Percentiles rank a stretch among this genome's conserved stretches.
phyloP scores from a whole-genome alignment of 2,797 vertebrate genomes.

The Rhynchonycteris naso region DNA sequence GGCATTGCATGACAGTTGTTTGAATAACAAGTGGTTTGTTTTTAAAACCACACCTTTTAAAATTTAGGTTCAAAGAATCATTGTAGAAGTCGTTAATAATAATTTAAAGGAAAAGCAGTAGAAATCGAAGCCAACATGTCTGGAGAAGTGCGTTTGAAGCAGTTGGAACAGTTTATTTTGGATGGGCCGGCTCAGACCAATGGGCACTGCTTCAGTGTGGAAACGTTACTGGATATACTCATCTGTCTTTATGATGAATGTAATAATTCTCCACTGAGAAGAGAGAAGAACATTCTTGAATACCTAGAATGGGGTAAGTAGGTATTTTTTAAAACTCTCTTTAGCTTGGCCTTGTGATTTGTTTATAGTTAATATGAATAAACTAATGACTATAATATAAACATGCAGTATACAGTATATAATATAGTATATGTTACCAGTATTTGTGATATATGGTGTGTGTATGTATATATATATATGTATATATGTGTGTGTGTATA shows the following conservation, averaged over 20 bases:
- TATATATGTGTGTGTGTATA: neutral
- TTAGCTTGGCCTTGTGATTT: neutral
- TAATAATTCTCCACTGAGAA: constrained; percentile 95
- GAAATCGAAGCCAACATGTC: constrained; percentile 91
- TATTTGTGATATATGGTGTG: neutral
- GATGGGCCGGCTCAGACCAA: constrained; percentile 94
- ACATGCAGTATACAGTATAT: no score
- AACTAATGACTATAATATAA: constrained; percentile 57
- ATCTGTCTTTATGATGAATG: constrained; percentile 99
- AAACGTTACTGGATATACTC: constrained; percentile 97
- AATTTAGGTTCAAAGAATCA: constrained; percentile 61
- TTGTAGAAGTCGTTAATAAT: constrained; percentile 66
- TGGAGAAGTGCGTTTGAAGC: constrained; percentile 98
- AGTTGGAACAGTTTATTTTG: constrained; percentile 97
- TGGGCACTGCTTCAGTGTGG: constrained; percentile 96
- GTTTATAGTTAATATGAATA: neutral
- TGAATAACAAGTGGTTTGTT: constrained; percentile 78
- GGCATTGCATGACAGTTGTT: constrained; percentile 79
- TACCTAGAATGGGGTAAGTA: constrained; percentile 98
- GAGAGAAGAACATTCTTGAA: constrained; percentile 97
- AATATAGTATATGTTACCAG: neutral
- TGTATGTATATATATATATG: no score
- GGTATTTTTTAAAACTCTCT: constrained; percentile 54
- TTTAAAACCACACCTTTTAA: constrained; percentile 77
- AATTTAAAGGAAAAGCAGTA: constrained; percentile 79